These are phyloP conservation scores for Neopelma chrysocephalum DNA, from an alignment of 2,797 vertebrate genomes.

Conservation along the genomic window DNA sequence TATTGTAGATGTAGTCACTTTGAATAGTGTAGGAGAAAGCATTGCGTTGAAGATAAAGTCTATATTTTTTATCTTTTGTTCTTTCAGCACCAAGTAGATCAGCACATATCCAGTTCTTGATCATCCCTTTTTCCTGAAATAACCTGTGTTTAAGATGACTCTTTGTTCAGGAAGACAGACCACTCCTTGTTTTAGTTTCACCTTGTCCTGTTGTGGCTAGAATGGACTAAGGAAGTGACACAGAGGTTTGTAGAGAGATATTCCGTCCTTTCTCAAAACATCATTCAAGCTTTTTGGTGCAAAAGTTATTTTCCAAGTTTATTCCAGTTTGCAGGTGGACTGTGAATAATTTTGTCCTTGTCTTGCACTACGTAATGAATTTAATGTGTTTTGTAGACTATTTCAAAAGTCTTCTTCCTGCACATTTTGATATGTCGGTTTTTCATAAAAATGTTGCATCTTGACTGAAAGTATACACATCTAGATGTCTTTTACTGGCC, in stretches of 20 bases:
- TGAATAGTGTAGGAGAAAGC: slow-evolving; percentile 8
- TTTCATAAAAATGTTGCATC: background rate
- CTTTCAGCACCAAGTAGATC: background rate
- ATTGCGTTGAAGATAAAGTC: background rate
- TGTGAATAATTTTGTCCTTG: background rate
- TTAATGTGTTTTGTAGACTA: background rate
- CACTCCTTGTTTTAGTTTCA: background rate
- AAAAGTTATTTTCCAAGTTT: background rate
- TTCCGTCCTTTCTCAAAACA: background rate
- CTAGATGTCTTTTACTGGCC: background rate
- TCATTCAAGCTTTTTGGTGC: background rate
- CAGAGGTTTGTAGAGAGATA: background rate
- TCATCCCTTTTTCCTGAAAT: background rate
- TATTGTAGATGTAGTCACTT: slow-evolving; percentile 6
- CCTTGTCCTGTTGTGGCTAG: background rate
- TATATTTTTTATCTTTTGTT: slow-evolving; percentile 12
- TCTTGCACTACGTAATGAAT: background rate
- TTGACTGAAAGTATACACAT: background rate
- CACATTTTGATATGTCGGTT: background rate
- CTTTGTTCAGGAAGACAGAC: background rate
- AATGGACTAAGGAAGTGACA: background rate
- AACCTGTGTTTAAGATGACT: background rate
- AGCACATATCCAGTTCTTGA: background rate
- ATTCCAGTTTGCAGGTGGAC: background rate
- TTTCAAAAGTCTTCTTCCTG: background rate